phyloP scores from a whole-genome alignment of 1,140 invertebrate genomes.

The Arctopsyche grandis region DNA sequence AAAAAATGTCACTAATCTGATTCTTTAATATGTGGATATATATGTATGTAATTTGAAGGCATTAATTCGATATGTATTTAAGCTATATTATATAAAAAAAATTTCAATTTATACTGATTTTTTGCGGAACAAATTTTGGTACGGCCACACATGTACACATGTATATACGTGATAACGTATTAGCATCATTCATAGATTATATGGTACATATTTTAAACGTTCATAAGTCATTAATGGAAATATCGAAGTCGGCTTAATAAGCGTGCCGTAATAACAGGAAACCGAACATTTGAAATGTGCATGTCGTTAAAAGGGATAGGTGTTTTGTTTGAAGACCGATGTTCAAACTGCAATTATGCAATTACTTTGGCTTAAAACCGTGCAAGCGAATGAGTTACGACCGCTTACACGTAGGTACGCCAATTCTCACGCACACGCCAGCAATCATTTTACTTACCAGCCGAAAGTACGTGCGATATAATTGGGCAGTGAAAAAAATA shows the following conservation, averaged over 20 bases:
- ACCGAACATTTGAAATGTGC: conserved; percentile 43
- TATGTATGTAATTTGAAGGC: no score
- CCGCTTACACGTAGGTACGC: neutral
- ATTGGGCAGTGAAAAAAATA: neutral
- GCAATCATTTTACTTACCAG: neutral
- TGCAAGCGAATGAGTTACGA: conserved; percentile 29
- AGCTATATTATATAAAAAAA: no score
- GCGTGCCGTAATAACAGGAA: conserved; percentile 39
- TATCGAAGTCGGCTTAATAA: conserved; percentile 12
- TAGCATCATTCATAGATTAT: no score
- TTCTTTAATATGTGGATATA: no score
- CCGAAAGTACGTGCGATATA: neutral
- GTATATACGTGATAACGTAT: no score
- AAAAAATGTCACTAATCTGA: no score
- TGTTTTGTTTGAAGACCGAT: conserved; percentile 45
- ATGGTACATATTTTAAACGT: no score
- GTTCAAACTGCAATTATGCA: conserved; percentile 42
- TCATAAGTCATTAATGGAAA: conserved; percentile 2
- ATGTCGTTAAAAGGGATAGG: conserved; percentile 44
- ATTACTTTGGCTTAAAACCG: conserved; percentile 35
- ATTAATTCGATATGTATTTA: no score
- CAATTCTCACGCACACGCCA: neutral
- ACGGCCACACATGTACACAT: no score
- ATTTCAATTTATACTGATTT: no score
- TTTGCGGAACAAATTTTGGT: no score